phyloP scores from a whole-genome alignment of 2,888 invertebrate genomes.

The Phyto melanocephala region DNA sequence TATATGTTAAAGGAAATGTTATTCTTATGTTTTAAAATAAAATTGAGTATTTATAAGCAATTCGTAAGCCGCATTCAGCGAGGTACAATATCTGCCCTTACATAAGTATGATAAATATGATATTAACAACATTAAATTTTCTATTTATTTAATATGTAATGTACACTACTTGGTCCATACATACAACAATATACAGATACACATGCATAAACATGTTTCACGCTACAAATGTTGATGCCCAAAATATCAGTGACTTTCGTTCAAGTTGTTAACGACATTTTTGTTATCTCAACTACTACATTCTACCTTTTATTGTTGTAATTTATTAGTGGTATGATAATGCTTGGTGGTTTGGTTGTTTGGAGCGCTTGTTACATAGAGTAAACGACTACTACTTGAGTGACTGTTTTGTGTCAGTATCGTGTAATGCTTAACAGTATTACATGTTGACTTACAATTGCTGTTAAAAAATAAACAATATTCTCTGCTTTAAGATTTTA shows the following conservation, averaged over 20 bases:
- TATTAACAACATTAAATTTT: no score
- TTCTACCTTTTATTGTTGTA: conserved; percentile 32
- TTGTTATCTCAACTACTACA: not conserved
- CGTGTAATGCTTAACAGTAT: conserved; percentile 74
- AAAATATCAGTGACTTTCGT: conserved; percentile 45
- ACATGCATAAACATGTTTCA: no score
- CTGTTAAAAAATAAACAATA: conserved; percentile 56
- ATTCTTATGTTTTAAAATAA: no score
- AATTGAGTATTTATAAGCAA: no score
- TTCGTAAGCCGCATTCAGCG: no score
- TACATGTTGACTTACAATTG: conserved; percentile 75
- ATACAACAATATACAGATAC: no score
- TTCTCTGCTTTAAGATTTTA: conserved; percentile 59
- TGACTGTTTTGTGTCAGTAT: conserved; percentile 72
- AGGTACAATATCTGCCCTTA: no score
- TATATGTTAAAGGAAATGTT: no score
- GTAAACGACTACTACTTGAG: conserved; percentile 23
- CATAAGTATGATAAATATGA: no score
- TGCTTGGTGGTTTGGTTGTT: not conserved
- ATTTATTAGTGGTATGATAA: conserved; percentile 8
- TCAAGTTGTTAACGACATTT: not conserved
- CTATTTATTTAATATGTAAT: no score
- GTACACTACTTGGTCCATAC: no score
- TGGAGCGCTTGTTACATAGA: conserved; percentile 13
- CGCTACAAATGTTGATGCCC: not conserved